These are phyloP conservation scores for Orchestia grillus DNA, from an alignment of 1,140 invertebrate species.

Conservation along the genomic window DNA sequence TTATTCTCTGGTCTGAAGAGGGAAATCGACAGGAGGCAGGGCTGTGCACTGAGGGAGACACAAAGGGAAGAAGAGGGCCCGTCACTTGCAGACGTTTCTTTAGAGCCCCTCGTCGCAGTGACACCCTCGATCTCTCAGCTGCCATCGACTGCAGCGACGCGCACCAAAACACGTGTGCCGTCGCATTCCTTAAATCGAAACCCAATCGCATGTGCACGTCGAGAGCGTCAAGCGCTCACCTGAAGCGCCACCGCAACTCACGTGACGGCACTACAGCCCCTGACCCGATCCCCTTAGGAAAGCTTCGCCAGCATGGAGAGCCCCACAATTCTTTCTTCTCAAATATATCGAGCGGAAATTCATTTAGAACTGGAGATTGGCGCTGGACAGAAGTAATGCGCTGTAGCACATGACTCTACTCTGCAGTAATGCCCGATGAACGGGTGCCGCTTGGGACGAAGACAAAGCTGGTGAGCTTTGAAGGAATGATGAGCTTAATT, in stretches of 20 bases:
- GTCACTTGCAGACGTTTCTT: constrained; percentile 52
- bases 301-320: neutral
- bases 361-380: neutral
- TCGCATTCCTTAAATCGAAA: constrained; percentile 31
- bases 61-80: neutral
- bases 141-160: neutral
- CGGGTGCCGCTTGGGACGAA: neutral
- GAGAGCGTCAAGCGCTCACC: neutral
- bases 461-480: too few species aligned
- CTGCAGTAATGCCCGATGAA: neutral
- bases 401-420: neutral
- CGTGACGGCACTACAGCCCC: neutral
- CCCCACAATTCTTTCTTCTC: neutral
- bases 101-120: neutral
- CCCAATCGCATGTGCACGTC: constrained; percentile 44
- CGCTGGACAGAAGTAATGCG: too few species aligned
- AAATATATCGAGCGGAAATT: neutral
- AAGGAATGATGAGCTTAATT: too few species aligned
- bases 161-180: neutral
- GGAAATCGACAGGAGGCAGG: constrained; percentile 4
- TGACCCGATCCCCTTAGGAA: neutral
- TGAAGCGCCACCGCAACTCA: neutral
- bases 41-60: constrained; percentile 14
- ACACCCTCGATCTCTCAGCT: neutral
- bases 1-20: constrained; percentile 7